These are phyloP conservation scores for Ectropis grisescens DNA, from an alignment of 1,140 invertebrate species.

Conservation along the genomic window DNA sequence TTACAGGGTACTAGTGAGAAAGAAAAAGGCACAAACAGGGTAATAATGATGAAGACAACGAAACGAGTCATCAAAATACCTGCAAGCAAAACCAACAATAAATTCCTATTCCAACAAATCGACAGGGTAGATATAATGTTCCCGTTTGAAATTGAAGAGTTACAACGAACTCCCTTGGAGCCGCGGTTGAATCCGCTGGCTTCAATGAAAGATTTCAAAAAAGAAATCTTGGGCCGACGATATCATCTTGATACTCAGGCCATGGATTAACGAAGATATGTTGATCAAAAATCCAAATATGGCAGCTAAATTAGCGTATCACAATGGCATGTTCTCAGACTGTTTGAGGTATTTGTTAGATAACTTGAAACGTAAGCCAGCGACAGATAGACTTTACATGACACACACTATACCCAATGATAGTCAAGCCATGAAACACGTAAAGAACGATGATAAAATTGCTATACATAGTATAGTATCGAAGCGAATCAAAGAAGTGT, in stretches of 20 bases:
- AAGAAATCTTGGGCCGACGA: conserved; percentile 53
- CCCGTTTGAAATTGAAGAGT: conserved; percentile 36
- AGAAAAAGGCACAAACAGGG: conserved; percentile 33
- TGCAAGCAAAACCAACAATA: conserved; percentile 34
- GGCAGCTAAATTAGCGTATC: conserved; percentile 47
- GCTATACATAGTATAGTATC: conserved; percentile 34
- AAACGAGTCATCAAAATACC: conserved; percentile 61
- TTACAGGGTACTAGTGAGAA: conserved; percentile 34
- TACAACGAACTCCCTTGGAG: conserved; percentile 35
- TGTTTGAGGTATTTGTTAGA: conserved; percentile 36
- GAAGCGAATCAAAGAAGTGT: conserved; percentile 51
- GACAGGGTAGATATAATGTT: conserved; percentile 51
- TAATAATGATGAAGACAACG: conserved; percentile 63
- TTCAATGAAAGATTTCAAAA: conserved; percentile 37
- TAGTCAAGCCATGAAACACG: conserved; percentile 10
- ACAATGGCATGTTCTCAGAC: conserved; percentile 32
- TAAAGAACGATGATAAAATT: conserved; percentile 39
- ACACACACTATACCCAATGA: conserved; percentile 22
- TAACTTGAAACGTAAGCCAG: conserved; percentile 23
- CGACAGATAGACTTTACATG: conserved; percentile 26
- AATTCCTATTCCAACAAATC: conserved; percentile 46
- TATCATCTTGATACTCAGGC: conserved; percentile 35
- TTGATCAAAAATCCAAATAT: conserved; percentile 37
- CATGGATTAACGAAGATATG: conserved; percentile 41
- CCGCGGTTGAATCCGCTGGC: conserved; percentile 32